phyloP scores from a whole-genome alignment of 2,888 invertebrate species.

The Tinea semifulvella region DNA sequence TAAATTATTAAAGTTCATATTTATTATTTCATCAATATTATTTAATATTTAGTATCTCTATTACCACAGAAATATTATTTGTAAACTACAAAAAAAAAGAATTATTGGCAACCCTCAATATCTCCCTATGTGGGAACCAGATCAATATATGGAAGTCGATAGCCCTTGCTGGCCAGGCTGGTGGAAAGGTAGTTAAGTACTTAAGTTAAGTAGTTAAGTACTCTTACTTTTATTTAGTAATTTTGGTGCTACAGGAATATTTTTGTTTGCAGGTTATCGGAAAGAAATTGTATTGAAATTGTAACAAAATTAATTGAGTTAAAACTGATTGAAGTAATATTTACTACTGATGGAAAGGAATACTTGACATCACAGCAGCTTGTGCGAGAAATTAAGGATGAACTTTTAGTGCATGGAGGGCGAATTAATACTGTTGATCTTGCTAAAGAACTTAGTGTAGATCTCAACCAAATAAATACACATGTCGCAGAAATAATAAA shows the following conservation, averaged over 20 bases:
- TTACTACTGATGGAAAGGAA: conserved; percentile 96
- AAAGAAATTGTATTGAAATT: conserved; percentile 96
- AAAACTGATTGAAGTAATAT: conserved; percentile 89
- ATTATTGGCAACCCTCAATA: too few relatives aligned
- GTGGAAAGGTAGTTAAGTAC: too few relatives aligned
- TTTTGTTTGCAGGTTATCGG: conserved; percentile 78
- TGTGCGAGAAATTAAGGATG: conserved; percentile 89
- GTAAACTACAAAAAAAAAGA: too few relatives aligned
- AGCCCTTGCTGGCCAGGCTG: too few relatives aligned
- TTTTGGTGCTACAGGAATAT: background rate
- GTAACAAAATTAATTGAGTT: conserved; percentile 86
- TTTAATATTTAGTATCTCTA: too few relatives aligned
- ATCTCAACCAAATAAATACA: conserved; percentile 77
- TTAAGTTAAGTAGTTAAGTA: too few relatives aligned
- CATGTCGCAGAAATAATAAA: conserved; percentile 77
- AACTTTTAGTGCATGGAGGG: conserved; percentile 87
- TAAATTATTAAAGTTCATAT: too few relatives aligned
- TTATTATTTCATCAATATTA: too few relatives aligned
- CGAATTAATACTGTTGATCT: conserved; percentile 90
- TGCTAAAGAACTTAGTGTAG: conserved; percentile 87
- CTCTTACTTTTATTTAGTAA: background rate
- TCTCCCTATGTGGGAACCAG: too few relatives aligned
- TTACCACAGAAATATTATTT: too few relatives aligned
- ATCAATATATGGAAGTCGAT: too few relatives aligned
- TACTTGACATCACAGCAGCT: conserved; percentile 94